phyloP scores from a whole-genome alignment of 1,140 invertebrate genomes.

The Bombus sylvicola region DNA sequence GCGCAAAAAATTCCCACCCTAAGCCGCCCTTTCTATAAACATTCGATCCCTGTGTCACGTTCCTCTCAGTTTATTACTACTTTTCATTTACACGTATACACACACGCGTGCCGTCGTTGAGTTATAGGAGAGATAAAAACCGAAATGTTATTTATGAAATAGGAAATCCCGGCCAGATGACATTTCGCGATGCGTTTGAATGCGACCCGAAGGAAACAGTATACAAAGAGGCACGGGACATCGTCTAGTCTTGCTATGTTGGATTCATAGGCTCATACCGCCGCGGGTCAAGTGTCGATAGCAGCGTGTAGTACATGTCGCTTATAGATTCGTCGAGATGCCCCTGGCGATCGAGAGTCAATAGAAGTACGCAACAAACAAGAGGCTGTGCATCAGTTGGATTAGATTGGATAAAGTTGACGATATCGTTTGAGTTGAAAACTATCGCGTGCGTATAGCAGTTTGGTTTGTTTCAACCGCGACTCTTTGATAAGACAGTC shows the following conservation, averaged over 20 bases:
- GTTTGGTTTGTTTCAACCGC: slow-evolving; percentile 24
- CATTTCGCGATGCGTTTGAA: background rate
- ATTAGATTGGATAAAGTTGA: slow-evolving; percentile 24
- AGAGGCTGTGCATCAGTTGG: slow-evolving; percentile 14
- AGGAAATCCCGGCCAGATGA: background rate
- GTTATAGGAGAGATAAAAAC: background rate
- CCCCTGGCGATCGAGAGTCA: slow-evolving; percentile 15
- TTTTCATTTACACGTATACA: background rate
- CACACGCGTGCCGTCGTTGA: background rate
- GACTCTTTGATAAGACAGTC: slow-evolving; percentile 25
- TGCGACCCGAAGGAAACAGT: background rate
- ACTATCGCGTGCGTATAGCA: background rate
- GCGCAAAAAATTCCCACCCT: background rate
- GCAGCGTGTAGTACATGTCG: background rate
- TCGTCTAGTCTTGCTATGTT: background rate
- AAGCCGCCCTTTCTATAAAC: background rate
- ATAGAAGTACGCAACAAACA: slow-evolving; percentile 32
- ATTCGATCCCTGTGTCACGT: background rate
- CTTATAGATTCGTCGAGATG: slow-evolving; percentile 23
- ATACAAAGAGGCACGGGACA: too few species aligned
- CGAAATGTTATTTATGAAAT: background rate
- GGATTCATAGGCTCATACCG: background rate
- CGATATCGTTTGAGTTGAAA: slow-evolving; percentile 44
- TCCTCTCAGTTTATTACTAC: background rate
- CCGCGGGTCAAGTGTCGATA: slow-evolving; percentile 1